Evolutionary conservation across 2,888 invertebrate genomes (phyloP).

Genomic region (Eulithis prunata): DNA sequence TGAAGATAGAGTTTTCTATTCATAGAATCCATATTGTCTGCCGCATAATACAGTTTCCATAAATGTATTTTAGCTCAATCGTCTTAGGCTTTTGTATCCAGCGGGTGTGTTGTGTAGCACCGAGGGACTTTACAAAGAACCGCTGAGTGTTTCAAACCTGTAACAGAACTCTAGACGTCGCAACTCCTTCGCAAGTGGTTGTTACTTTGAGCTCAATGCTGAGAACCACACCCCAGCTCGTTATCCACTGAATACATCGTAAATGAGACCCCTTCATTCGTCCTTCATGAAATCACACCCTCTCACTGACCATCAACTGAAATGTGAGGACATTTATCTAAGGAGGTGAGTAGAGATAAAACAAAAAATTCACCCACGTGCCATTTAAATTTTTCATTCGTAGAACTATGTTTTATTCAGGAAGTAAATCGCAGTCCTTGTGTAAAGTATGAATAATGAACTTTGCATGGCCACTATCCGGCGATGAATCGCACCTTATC

Average conservation of each 20-base stretch:
- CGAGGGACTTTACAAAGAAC: slow-evolving; percentile 33
- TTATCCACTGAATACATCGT: slow-evolving; percentile 66
- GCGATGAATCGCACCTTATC: slow-evolving; percentile 38
- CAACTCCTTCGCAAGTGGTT: slow-evolving; percentile 34
- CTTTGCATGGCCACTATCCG: slow-evolving; percentile 37
- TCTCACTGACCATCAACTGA: slow-evolving; percentile 53
- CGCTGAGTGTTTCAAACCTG: slow-evolving; percentile 27
- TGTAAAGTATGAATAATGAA: slow-evolving; percentile 50
- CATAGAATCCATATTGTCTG: slow-evolving; percentile 8
- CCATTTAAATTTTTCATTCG: slow-evolving; percentile 40
- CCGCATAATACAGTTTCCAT: slow-evolving; percentile 14
- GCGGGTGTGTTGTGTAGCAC: slow-evolving; percentile 27
- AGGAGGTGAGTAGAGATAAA: slow-evolving; percentile 28
- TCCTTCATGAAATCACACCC: slow-evolving; percentile 59
- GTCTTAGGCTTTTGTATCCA: slow-evolving; percentile 9
- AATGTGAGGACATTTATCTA: slow-evolving; percentile 41
- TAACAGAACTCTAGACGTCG: slow-evolving; percentile 24
- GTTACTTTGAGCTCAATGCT: slow-evolving; percentile 50
- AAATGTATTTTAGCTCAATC: slow-evolving; percentile 19
- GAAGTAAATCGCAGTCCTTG: slow-evolving; percentile 45
- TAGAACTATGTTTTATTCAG: slow-evolving; percentile 55
- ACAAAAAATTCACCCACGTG: slow-evolving; percentile 26
- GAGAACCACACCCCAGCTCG: slow-evolving; percentile 56
- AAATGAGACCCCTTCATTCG: slow-evolving; percentile 62
- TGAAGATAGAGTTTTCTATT: slow-evolving; percentile 8